Evolutionary conservation across 2,797 vertebrate species (phyloP), one percentile per base, ranked within the genome.

Genomic region (Chiroxiphia lanceolata): DNA sequence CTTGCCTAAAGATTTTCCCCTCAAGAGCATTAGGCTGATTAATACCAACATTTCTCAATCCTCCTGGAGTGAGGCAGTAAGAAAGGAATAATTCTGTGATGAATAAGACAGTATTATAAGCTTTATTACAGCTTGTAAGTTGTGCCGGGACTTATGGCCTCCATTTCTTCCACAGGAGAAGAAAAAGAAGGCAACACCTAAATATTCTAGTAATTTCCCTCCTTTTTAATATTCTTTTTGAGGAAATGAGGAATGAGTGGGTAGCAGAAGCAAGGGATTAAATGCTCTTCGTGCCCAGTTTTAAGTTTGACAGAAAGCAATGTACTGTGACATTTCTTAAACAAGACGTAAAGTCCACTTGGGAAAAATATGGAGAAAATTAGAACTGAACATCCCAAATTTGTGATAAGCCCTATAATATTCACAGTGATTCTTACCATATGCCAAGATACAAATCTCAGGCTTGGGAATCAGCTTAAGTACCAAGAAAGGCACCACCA

Each of bases 231-330:
- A n/a, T 64, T 67, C 7, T 44, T 59, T 81, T 56, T 56, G 31
- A 47, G 15, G 15, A 21, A 91, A 82, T 29, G 4, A 87, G 15
- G 20, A 93, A 68, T 36, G 22, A 71, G 14, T 18, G 12, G 48
- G 11, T 38, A 70, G 33, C 19, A 7, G 8, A 81, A 87, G 33
- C 15, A 85, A 71, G 7, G 27, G 11, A 33, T 40, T 2, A 94
- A 68, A 76, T 11, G 3, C 0, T 0, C 38, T 72, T 79, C 60
- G 11, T 47, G 6, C 0, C 1, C 15, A 36, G 27, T 29, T 65
- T 64, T 61, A 76, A 56, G 18, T 64, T 75, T 51, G n/a, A 82
- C 2, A 2, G 53, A 36, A 87, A 68, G 9, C 26, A 71, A 51
- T 14, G 19, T 51, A 53, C 11, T 60, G 59, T 38, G 22, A 8